A percentile compares a stretch with the other conserved stretches of the same genome.
phyloP scores from a whole-genome alignment of 2,888 invertebrate species.

The Agrochola macilenta region DNA sequence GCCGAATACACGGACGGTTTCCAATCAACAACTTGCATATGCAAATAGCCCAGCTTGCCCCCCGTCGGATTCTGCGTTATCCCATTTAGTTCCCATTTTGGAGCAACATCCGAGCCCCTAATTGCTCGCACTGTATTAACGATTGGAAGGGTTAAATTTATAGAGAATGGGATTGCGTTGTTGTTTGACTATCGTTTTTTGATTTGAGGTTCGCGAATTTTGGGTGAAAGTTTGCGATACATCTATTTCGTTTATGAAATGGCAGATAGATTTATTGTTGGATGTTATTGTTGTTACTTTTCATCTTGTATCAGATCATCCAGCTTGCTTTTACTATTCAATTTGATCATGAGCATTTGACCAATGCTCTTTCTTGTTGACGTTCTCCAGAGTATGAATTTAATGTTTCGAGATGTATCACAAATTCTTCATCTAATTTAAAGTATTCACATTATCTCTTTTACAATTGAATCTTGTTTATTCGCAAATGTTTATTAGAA shows the following conservation, averaged over 20 bases:
- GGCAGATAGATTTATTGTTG: slow-evolving; percentile 29
- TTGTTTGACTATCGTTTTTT: slow-evolving; percentile 62
- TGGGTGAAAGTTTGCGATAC: slow-evolving; percentile 13
- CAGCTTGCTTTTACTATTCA: neutral
- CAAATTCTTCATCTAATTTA: neutral
- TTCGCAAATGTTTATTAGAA: too few species aligned
- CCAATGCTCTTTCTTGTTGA: too few species aligned
- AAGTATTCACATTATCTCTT: fast-evolving
- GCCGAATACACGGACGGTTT: slow-evolving; percentile 68
- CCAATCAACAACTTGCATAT: slow-evolving; percentile 74
- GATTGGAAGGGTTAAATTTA: slow-evolving; percentile 73
- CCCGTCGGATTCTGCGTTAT: slow-evolving; percentile 68
- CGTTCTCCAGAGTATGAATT: neutral
- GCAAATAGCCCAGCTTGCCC: slow-evolving; percentile 68
- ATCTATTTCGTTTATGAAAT: slow-evolving; percentile 28
- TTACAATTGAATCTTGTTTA: neutral
- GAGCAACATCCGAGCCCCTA: slow-evolving; percentile 73
- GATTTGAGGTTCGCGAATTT: slow-evolving; percentile 17
- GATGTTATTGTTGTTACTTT: slow-evolving; percentile 4
- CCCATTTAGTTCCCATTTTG: slow-evolving; percentile 75
- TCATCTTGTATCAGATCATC: neutral
- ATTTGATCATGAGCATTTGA: neutral
- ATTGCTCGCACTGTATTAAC: slow-evolving; percentile 74
- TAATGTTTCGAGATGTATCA: neutral
- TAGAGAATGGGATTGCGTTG: slow-evolving; percentile 67